Conservation (phyloP, 1,140 invertebrate species). For the Prorops nasuta region DNA sequence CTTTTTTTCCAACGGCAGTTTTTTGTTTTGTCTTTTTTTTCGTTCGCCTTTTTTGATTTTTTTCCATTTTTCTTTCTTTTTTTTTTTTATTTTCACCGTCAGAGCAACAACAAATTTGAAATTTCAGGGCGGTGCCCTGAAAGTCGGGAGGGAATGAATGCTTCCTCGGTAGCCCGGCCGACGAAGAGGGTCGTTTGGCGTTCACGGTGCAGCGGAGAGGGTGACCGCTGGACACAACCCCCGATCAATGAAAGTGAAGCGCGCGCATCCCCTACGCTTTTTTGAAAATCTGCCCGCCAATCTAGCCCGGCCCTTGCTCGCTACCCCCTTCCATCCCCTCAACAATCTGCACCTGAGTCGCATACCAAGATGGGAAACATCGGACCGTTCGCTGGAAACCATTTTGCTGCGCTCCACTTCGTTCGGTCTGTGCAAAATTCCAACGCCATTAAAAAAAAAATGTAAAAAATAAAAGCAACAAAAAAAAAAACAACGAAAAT, state of each 20-base stretch:
- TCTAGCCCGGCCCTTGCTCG: conserved; percentile 26
- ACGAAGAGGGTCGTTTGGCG: conserved; percentile 33
- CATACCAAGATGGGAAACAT: conserved; percentile 36
- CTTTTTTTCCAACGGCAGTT: conserved; percentile 5
- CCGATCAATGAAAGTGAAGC: conserved; percentile 51
- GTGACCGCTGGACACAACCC: conserved; percentile 30
- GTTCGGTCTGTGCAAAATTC: no score
- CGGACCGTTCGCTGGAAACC: conserved; percentile 12
- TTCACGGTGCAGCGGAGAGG: conserved; percentile 27
- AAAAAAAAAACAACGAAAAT: no score
- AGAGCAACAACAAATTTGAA: conserved; percentile 20
- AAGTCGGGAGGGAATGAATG: conserved; percentile 37
- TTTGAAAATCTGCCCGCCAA: conserved; percentile 52
- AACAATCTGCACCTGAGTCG: conserved; percentile 30
- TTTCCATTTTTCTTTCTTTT: conserved; percentile 19
- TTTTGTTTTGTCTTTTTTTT: conserved; percentile 9
- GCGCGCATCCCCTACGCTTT: conserved; percentile 48
- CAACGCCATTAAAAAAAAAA: no score
- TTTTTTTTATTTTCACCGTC: conserved; percentile 10
- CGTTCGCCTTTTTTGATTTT: conserved; percentile 22
- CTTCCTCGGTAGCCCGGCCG: conserved; percentile 30
- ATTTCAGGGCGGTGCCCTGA: conserved; percentile 48
- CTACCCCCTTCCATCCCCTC: conserved; percentile 20
- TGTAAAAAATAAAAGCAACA: no score
- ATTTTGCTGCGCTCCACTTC: conserved; percentile 28